These are phyloP conservation scores for Notothenia coriiceps DNA, from an alignment of 2,113 vertebrate species.

Conservation along the genomic window DNA sequence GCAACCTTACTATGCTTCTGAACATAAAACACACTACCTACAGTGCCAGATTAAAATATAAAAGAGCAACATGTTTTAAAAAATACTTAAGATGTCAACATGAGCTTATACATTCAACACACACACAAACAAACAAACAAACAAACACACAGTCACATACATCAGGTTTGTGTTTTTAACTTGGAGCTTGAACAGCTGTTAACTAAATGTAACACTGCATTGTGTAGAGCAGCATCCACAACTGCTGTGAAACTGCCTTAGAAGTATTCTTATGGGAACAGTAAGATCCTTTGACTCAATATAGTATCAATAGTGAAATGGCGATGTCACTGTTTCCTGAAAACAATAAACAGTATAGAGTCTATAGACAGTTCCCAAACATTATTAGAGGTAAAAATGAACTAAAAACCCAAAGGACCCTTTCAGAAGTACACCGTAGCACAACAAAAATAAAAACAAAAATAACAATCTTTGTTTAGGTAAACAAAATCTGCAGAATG, in stretches of 20 bases:
- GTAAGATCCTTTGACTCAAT: not conserved
- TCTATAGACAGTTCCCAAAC: constrained; percentile 22
- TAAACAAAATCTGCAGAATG: constrained; percentile 49
- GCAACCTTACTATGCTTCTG: constrained; percentile 43
- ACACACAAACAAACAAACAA: not conserved
- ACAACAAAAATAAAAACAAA: constrained; percentile 35
- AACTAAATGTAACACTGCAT: constrained; percentile 61
- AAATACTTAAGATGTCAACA: constrained; percentile 38
- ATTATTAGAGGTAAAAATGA: constrained; percentile 71
- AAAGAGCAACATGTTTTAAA: constrained; percentile 48
- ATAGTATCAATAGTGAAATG: not conserved
- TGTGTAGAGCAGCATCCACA: constrained; percentile 60
- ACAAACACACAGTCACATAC: constrained; percentile 14
- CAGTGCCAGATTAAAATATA: constrained; percentile 56
- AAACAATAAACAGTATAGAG: not conserved
- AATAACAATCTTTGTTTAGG: constrained; percentile 48
- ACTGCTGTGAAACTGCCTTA: constrained; percentile 7
- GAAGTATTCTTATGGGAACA: constrained; percentile 1
- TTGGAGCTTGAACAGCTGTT: constrained; percentile 60
- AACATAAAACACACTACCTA: constrained; percentile 45
- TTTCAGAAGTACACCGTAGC: constrained; percentile 46
- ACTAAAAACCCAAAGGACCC: constrained; percentile 62
- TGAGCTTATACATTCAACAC: constrained; percentile 20
- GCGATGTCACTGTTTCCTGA: not conserved
- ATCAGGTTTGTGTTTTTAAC: constrained; percentile 58